phyloP scores from a whole-genome alignment of 2,888 invertebrate species.

The Embidobia sp. region DNA sequence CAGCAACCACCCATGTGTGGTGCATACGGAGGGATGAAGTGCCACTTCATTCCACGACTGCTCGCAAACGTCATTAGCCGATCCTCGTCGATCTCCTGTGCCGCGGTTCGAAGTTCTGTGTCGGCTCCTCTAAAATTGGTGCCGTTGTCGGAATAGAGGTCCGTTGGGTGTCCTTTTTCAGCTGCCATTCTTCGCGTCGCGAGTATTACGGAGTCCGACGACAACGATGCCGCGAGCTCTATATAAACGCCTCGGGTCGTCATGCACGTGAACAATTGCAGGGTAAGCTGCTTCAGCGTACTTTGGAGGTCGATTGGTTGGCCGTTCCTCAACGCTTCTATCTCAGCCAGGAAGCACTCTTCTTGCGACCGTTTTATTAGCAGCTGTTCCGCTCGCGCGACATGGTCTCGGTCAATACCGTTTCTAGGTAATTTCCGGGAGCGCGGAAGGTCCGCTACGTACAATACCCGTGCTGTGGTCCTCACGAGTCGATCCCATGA shows the following conservation, averaged over 20 bases:
- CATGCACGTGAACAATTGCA: background rate
- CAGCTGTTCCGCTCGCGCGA: background rate
- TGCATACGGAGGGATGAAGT: constrained; percentile 65
- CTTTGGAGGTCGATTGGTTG: background rate
- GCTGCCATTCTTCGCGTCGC: constrained; percentile 41
- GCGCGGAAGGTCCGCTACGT: background rate
- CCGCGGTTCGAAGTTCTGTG: constrained; percentile 41
- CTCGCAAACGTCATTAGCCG: background rate
- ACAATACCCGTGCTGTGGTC: constrained; percentile 8
- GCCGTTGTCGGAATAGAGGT: constrained; percentile 28
- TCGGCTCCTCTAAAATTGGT: constrained; percentile 60
- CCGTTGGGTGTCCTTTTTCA: background rate
- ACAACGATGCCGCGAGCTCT: constrained; percentile 43
- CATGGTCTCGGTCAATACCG: background rate
- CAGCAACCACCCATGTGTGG: constrained; percentile 67
- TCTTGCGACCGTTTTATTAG: background rate
- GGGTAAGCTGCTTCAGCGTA: background rate
- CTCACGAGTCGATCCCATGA: constrained; percentile 12
- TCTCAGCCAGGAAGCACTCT: background rate
- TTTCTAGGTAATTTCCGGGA: background rate
- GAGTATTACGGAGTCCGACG: constrained; percentile 48
- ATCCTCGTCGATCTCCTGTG: constrained; percentile 14
- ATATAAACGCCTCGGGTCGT: constrained; percentile 63
- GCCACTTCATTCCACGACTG: constrained; percentile 57
- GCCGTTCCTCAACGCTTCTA: background rate